Evolutionary conservation across 2,113 vertebrate species (phyloP), one percentile per base, ranked within the genome.

Genomic region (Chelonoidis abingdonii): DNA sequence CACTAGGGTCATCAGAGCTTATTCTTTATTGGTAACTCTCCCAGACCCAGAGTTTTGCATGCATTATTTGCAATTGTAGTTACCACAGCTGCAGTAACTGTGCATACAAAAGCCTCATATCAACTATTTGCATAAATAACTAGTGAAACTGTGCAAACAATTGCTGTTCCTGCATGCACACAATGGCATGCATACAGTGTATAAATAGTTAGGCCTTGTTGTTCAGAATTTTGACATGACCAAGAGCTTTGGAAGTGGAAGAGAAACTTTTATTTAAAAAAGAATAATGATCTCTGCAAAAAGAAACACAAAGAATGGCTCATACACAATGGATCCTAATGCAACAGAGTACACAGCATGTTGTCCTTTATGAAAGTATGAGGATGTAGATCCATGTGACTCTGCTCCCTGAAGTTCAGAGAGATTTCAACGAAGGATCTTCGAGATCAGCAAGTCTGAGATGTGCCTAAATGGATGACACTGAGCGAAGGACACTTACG

Each of bases 341-440:
- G 93, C 80, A 72, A 88, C 75, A 2, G 7, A 47, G 82, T 65
- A 65, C 13, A 2, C 69, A 25, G 41, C 13, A 47, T 2, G 0
- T 2, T 89, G 6, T 2, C 47, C 41, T 52, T 75, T 2, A 0
- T 1, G 35, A 17, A 1, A 5, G 2, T 3, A 0, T 6, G 0
- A 69, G 79, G 89, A 93, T 92, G 94, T 78, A 79, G 89, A 75
- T 75, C 53, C 0, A 1, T 22, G 7, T 21, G 53, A 54, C 80
- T 0, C 2, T 24, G 27, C 38, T 53, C 52, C 84, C 91, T 59
- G 0, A 0, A 41, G 80, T 50, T 69, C 83, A 95, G 90, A n/a
- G 0, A 1, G 8, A 69, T 88, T 89, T 86, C 93, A 93, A 75
- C n/a, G 93, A 79, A 53, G 93, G 11, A 80, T 38, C 65, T 80